Base-by-base conservation (phyloP, 1,140 invertebrate genomes). In the Tetraneura akinire region DNA sequence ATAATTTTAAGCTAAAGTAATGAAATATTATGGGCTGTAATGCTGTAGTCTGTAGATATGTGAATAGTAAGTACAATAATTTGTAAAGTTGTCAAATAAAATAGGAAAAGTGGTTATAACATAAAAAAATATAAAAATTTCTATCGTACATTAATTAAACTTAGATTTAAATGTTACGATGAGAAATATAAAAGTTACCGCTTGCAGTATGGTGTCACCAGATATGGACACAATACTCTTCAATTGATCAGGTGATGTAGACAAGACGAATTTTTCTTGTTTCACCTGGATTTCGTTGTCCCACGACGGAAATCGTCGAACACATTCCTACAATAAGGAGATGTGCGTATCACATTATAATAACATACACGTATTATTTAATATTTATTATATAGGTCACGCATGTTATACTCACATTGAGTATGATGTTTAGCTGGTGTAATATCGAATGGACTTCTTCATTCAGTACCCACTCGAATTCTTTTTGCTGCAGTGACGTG, bases 391-490 rank as follows among this genome's bases (percentile, higher is more conserved):
- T n/a, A n/a, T 6, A 26, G 16, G 14, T 8, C 0, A 9, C 10
- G 13, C 11, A 6, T 47, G 32, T 8, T 9, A 37, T 29, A 37
- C 88, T 89, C 89, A 95, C 94, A 84, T 93, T 90, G 83, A 96
- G 87, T 83, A 96, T 92, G 78, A 91, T 90, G 83, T 93, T 91
- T 29, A 96, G 88, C 85, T 96, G 93, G 83, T 91, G 91, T 83
- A 96, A 87, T 82, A 94, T 93, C 73, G 91, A 90, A 86, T 95
- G 93, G 80, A 96, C 94, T 87, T 96, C 94, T 85, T 95, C 91
- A 83, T 93, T 91, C 62, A 96, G 88, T 57, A 96, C 91, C 94
- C 94, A 96, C 87, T 96, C 93, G 86, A 96, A 96, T 88, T 96
- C 94, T 87, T 93, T 91, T 91, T 96, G 94, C 94, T 96, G 85